Evolutionary conservation across 2,113 vertebrate species (phyloP), one percentile per base, ranked within the genome.

Genomic region (Oxyura jamaicensis): DNA sequence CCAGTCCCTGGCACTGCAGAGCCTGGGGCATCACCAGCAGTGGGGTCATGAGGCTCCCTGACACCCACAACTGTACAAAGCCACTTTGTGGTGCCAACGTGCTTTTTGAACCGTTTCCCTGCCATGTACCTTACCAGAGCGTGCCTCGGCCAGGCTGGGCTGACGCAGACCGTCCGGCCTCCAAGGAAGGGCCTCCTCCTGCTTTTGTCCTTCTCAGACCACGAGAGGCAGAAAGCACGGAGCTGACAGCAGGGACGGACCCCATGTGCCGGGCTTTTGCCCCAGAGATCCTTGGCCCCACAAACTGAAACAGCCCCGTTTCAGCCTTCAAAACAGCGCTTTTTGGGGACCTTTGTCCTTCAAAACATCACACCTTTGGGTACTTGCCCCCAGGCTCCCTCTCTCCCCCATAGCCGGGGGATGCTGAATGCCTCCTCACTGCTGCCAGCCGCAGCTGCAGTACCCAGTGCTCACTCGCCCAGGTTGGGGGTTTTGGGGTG

Each of bases 391-490:
- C 18, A 58, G 31, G 9, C 59, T 65, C 75, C 86, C 56, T 79
- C 53, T 46, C 46, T 33, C 44, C 9, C 35, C n/a, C 26, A 16
- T n/a, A 62, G 8, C 50, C 13, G 7, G 50, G 1, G 28, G 50
- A 23, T 5, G 18, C 59, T 1, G 0, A 66, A 72, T 1, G 1
- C 15, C n/a, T n/a, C n/a, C 39, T 20, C 16, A 3, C 1, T 3
- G 19, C 60, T 21, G 16, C 0, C 0, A 8, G 65, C 44, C 67
- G 42, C 23, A 0, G 0, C 2, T 1, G 46, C n/a, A 71, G 28
- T 31, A 28, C 72, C 58, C 15, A n/a, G 35, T 0, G 0, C 53
- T 83, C 22, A 14, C 35, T 16, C 0, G 0, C 6, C 4, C n/a
- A 2, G 26, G 23, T 20, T 67, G 31, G 46, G 31, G 17, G 66